Conservation (phyloP, 1,140 invertebrate species). For the Brachionus paranguensis region DNA sequence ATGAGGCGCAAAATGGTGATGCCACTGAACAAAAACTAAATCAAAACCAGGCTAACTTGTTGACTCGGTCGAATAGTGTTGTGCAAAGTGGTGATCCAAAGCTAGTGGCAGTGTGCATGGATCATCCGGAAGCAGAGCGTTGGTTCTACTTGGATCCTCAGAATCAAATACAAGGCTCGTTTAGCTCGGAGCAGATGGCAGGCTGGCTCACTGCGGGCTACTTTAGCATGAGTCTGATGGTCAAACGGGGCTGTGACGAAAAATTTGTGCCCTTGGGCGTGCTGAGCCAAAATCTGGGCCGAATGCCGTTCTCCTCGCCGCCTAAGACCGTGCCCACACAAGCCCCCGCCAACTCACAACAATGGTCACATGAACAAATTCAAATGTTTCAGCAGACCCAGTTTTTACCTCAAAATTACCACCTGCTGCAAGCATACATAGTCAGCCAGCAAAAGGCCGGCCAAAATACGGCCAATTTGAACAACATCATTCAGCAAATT, state of each 20-base stretch:
- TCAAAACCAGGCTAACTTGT: background rate
- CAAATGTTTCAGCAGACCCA: conserved; percentile 10
- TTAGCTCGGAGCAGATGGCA: conserved; percentile 28
- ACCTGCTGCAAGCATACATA: background rate
- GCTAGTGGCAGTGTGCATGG: background rate
- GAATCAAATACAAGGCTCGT: conserved; percentile 37
- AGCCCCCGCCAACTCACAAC: background rate
- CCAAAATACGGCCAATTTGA: background rate
- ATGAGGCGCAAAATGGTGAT: background rate
- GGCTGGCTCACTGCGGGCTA: conserved; percentile 39
- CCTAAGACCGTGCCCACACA: background rate
- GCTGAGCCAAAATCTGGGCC: background rate
- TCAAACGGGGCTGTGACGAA: conserved; percentile 21
- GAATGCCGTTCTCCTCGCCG: conserved; percentile 5
- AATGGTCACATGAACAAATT: background rate
- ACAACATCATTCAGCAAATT: conserved; percentile 15
- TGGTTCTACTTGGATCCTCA: conserved; percentile 39
- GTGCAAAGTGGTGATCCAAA: background rate
- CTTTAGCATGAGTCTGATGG: conserved; percentile 18
- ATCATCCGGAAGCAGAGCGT: background rate
- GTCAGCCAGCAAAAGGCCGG: background rate
- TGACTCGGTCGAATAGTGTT: background rate
- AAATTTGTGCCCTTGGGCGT: background rate
- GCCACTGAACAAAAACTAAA: background rate
- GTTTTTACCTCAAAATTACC: conserved; percentile 25